These are phyloP conservation scores for Acridotheres tristis DNA, from an alignment of 2,797 vertebrate species.

Conservation along the genomic window DNA sequence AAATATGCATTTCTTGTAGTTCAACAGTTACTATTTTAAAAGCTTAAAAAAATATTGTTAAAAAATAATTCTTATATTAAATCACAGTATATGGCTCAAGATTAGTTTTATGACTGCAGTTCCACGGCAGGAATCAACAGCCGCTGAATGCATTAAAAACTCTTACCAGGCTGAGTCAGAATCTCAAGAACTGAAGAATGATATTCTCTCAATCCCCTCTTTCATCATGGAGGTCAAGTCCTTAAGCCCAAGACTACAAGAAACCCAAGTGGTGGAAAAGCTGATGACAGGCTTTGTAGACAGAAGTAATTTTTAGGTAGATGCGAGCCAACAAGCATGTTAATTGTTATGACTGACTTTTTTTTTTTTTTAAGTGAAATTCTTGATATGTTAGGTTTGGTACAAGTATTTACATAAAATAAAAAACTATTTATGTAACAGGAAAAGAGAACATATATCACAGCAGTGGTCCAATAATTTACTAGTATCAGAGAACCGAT, in stretches of 20 bases:
- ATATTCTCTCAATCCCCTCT: background rate
- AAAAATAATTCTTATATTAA: background rate
- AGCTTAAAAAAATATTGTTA: background rate
- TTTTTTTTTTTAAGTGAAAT: background rate
- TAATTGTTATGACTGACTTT: background rate
- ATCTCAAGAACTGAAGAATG: background rate
- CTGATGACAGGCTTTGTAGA: background rate
- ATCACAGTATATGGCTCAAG: background rate
- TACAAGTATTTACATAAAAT: background rate
- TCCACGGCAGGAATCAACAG: background rate
- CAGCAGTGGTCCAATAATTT: background rate
- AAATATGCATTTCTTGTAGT: background rate
- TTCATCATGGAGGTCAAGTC: background rate
- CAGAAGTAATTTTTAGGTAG: background rate
- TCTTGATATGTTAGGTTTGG: background rate
- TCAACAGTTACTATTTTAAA: background rate
- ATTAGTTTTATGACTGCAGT: background rate
- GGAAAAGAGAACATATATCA: background rate
- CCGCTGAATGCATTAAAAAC: background rate
- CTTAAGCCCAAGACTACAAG: background rate
- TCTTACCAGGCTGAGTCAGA: background rate
- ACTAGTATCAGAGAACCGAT: background rate
- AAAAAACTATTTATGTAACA: background rate
- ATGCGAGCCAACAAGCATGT: background rate
- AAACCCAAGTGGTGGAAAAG: background rate